A percentile compares a stretch with the other conserved stretches of the same genome.
Evolutionary conservation across 2,113 vertebrate genomes (phyloP).

Genomic region (Xiphorhynchus elegans): DNA sequence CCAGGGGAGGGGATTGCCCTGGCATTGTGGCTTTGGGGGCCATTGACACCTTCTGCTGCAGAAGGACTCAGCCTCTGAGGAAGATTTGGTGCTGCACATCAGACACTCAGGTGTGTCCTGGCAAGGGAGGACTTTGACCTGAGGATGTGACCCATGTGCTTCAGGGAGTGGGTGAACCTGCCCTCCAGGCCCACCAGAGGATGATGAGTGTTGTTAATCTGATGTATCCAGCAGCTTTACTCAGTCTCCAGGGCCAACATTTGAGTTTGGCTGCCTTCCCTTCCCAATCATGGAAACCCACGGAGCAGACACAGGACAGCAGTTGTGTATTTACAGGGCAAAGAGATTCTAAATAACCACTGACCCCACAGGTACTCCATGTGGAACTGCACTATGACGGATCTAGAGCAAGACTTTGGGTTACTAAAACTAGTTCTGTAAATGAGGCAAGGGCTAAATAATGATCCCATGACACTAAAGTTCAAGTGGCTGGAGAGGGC

Average conservation of each 20-base stretch:
- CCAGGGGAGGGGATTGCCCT: not conserved
- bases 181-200: not conserved
- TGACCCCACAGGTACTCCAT: not conserved
- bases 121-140: not conserved
- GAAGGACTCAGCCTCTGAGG: not conserved
- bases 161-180: not conserved
- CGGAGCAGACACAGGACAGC: not conserved
- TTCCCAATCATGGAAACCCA: not conserved
- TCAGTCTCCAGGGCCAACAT: not conserved
- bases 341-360: not conserved
- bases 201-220: not conserved
- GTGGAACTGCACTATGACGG: not conserved
- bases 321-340: not conserved
- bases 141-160: not conserved
- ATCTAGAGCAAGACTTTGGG: not conserved
- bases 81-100: constrained; percentile 1
- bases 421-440: not conserved
- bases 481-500: not conserved
- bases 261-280: not conserved
- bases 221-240: not conserved
- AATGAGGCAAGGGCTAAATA: not conserved
- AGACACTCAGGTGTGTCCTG: not conserved
- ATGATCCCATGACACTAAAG: not conserved
- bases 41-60: constrained; percentile 9
- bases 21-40: constrained; percentile 35